Conservation (phyloP, 2,888 invertebrate genomes). For the Melanophora roralis region DNA sequence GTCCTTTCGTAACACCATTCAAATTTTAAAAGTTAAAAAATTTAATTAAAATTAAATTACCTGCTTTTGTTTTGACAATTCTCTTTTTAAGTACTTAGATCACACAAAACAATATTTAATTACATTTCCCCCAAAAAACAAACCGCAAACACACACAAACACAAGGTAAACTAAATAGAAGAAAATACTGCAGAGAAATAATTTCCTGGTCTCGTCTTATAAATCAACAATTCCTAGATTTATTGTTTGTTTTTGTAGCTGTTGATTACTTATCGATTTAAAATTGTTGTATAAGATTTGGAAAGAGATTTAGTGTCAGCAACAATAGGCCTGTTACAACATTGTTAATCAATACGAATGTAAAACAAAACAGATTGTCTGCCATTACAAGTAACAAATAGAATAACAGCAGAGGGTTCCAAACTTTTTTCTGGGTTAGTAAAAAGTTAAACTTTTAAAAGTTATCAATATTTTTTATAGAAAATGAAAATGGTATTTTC, state of each 20-base stretch:
- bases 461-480: too few species aligned
- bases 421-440: too few species aligned
- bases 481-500: too few species aligned
- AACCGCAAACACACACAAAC: slow-evolving; percentile 34
- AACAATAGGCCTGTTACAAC: slow-evolving; percentile 16
- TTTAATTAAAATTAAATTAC: slow-evolving; percentile 2
- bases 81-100: slow-evolving; percentile 19
- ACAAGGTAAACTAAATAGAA: neutral
- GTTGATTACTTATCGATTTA: slow-evolving; percentile 23
- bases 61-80: neutral
- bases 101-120: slow-evolving; percentile 54
- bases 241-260: neutral
- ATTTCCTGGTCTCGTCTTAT: slow-evolving; percentile 47
- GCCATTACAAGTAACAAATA: slow-evolving; percentile 23
- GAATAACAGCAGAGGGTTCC: neutral
- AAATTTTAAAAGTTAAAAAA: neutral
- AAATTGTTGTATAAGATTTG: slow-evolving; percentile 14
- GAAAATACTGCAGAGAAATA: slow-evolving; percentile 15
- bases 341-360: neutral
- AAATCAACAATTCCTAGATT: slow-evolving; percentile 28
- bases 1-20: too few species aligned
- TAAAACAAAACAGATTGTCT: slow-evolving; percentile 3
- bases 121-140: slow-evolving; percentile 31
- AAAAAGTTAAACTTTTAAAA: too few species aligned
- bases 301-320: neutral